Base-by-base conservation (phyloP, 1,140 invertebrate genomes). In the Musca vetustissima region DNA sequence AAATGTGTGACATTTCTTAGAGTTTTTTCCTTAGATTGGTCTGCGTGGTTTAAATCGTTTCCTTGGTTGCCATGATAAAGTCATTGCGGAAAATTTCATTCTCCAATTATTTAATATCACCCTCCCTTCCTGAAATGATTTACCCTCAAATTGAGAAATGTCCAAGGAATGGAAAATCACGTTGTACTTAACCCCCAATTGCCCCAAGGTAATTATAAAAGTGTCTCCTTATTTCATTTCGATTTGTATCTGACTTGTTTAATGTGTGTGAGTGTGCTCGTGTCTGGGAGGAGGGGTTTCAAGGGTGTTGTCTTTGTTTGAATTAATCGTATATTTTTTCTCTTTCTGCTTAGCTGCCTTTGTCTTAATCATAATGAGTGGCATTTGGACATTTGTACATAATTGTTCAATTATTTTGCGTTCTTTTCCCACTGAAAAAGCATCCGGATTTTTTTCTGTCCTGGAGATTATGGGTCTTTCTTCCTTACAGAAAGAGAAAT, bases 141-240 rank as follows among this genome's bases (percentile, higher is more conserved):
- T 9, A 14, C 8, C 13, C 32, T 4, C 15, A 24, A 14, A 8
- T 9, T 28, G 28, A 22, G 2, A 22, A 32, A 1, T 43, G 36
- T 8, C 36, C 36, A 43, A 43, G 36, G 36, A 43, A 43, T 8
- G 36, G 36, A 43, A 43, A 43, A 43, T 43, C 36, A 43, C 36
- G 36, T 13, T 43, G 11, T 43, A 43, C 64, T 64, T 64, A 69
- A 69, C 57, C 49, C 73, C 76, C 74, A 80, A 78, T 75, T 75
- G 76, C 78, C 78, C 78, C 66, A 70, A 76, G 78, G 78, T 80
- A 80, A 80, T 80, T 80, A 80, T 80, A 80, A 80, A 77, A 78
- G 76, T 43, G 57, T 61, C n/a, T 21, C 36, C 36, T 61, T 78
- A 75, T 74, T 76, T 73, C 73, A 70, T 71, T 21, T 61, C 36